Evolutionary conservation across 2,797 vertebrate genomes (phyloP), one percentile per base, ranked within the genome.

Genomic region (Myoxocephalus aenaeus): DNA sequence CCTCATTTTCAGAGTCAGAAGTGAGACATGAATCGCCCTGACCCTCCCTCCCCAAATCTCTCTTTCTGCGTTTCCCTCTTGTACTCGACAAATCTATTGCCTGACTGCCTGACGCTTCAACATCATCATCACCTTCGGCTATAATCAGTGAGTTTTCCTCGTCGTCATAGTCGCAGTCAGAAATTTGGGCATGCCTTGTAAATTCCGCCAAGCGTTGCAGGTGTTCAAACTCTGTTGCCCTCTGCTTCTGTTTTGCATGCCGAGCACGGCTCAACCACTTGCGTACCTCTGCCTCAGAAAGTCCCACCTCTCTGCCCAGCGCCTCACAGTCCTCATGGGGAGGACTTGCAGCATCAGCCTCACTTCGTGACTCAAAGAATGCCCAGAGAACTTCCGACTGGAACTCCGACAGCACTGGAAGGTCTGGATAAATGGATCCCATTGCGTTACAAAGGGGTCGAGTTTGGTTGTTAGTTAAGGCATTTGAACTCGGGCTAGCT

Each of bases 341-440:
- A 66, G 95, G 94, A 81, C 94, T 94, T 1, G 92, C 93, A 14
- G 94, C 93, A 62, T 95, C 94, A 2, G 94, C 92, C 82, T 95
- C 94, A 64, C 94, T 94, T 17, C 94, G 92, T 0, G 95, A 96
- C 86, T 96, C 95, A 40, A 96, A 92, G 75, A 96, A 96, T 0
- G 95, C 96, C 93, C 91, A 94, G 58, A 96, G 93, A 75, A 96
- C 94, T 89, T 96, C 95, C 0, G 93, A 92, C 89, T 96, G 96
- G 77, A 96, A 96, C 87, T 96, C 96, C 0, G 94, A 93, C 59
- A 96, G 89, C 7, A 85, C 70, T 62, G 93, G 93, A 77, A 92
- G 82, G 64, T 94, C 93, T 53, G 85, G 78, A 75, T 83, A 79
- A 44, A 85, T 11, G 10, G 86, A 79, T 53, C 46, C 81, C 59